Conservation (phyloP, 2,888 invertebrate species). For the Rhagonycha lutea region DNA sequence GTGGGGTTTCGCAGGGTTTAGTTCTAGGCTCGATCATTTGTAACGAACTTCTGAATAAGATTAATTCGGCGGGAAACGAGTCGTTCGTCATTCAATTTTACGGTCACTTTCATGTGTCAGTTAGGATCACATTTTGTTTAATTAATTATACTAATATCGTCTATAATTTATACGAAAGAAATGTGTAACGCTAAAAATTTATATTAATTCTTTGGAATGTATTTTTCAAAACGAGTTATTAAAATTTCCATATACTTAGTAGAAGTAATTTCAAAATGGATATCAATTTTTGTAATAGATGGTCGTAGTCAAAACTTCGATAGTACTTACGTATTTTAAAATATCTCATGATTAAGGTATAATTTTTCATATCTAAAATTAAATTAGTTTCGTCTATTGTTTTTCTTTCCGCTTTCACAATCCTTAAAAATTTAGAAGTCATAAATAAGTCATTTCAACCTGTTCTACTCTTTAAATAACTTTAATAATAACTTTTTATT, state of each 20-base stretch:
- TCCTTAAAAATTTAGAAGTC: background rate
- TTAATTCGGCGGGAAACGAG: background rate
- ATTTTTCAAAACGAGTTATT: background rate
- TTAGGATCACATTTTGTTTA: background rate
- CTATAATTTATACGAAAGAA: background rate
- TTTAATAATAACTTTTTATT: background rate
- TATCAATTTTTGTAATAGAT: background rate
- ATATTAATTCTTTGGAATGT: background rate
- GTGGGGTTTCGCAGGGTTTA: background rate
- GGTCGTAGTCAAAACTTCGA: background rate
- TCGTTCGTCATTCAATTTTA: background rate
- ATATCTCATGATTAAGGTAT: background rate
- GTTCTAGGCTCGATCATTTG: background rate
- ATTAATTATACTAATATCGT: background rate
- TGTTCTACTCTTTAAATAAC: background rate
- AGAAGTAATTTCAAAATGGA: background rate
- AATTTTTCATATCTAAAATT: background rate
- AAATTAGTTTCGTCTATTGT: slow-evolving; percentile 1
- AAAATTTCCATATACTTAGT: background rate
- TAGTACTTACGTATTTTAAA: background rate
- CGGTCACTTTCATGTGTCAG: background rate
- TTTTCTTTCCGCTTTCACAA: background rate
- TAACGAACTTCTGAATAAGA: background rate
- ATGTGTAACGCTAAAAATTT: background rate
- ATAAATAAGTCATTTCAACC: slow-evolving; percentile 1